Conservation (phyloP, 2,888 invertebrate genomes). For the Diarsia rubi region DNA sequence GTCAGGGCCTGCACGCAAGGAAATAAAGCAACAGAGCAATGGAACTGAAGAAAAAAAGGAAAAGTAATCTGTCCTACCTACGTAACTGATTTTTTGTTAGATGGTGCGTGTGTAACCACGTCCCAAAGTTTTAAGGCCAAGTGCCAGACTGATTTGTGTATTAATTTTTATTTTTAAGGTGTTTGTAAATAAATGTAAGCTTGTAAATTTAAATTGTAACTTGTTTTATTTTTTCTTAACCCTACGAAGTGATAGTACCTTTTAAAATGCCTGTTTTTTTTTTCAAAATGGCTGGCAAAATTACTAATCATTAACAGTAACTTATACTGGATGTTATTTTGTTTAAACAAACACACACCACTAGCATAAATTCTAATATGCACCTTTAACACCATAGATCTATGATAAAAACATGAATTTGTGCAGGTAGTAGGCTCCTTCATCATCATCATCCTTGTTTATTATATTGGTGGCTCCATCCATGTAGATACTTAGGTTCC, state of each 20-base stretch:
- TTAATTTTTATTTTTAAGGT: constrained; percentile 15
- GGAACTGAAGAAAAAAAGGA: constrained; percentile 31
- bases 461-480: too few relatives aligned
- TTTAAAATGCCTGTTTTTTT: not conserved
- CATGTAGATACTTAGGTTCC: too few relatives aligned
- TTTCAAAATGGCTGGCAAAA: not conserved
- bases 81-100: not conserved
- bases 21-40: constrained; percentile 71
- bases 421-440: too few relatives aligned
- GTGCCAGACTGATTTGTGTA: constrained; percentile 68
- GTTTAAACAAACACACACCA: too few relatives aligned
- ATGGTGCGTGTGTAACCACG: constrained; percentile 33
- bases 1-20: constrained; percentile 79
- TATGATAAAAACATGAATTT: too few relatives aligned
- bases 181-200: constrained; percentile 39
- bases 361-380: too few relatives aligned
- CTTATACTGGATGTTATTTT: too few relatives aligned
- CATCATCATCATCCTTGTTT: too few relatives aligned
- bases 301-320: too few relatives aligned
- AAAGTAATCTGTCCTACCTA: not conserved
- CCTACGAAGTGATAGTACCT: not conserved
- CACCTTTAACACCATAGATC: too few relatives aligned
- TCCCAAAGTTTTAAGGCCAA: constrained; percentile 53
- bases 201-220: not conserved
- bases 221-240: constrained; percentile 14